Evolutionary conservation across 2,797 vertebrate species (phyloP).

Genomic region (Lates japonicus): DNA sequence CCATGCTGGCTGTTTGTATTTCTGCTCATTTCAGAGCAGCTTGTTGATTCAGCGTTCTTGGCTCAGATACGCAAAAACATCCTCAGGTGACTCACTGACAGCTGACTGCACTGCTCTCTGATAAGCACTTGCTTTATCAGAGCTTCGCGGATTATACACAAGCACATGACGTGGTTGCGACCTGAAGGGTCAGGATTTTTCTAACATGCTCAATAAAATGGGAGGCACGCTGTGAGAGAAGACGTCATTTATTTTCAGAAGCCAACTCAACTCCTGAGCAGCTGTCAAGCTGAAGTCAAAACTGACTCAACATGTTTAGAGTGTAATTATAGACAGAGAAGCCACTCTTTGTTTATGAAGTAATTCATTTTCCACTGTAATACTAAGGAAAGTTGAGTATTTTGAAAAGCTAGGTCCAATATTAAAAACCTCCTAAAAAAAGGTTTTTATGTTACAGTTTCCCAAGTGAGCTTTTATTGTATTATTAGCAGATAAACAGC

Average conservation of each 20-base stretch:
- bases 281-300: slow-evolving; percentile 3
- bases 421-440: neutral
- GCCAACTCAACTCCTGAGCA: neutral
- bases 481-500: slow-evolving; percentile 1
- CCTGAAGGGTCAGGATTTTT: slow-evolving; percentile 38
- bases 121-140: slow-evolving; percentile 52
- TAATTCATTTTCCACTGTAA: neutral
- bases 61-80: slow-evolving; percentile 25
- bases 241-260: slow-evolving; percentile 7
- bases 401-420: slow-evolving; percentile 12
- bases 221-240: neutral
- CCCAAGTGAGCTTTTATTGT: neutral
- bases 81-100: slow-evolving; percentile 64
- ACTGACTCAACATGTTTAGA: neutral
- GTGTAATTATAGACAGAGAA: neutral
- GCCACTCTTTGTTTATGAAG: neutral
- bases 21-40: neutral
- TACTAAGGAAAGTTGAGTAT: neutral
- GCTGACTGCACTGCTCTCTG: slow-evolving; percentile 46
- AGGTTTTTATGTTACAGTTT: neutral
- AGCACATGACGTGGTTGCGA: slow-evolving; percentile 35
- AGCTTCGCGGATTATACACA: slow-evolving; percentile 22
- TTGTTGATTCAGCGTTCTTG: slow-evolving; percentile 19
- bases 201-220: neutral
- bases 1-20: slow-evolving; percentile 19